phyloP scores from a whole-genome alignment of 2,113 vertebrate species.

The Egretta garzetta region DNA sequence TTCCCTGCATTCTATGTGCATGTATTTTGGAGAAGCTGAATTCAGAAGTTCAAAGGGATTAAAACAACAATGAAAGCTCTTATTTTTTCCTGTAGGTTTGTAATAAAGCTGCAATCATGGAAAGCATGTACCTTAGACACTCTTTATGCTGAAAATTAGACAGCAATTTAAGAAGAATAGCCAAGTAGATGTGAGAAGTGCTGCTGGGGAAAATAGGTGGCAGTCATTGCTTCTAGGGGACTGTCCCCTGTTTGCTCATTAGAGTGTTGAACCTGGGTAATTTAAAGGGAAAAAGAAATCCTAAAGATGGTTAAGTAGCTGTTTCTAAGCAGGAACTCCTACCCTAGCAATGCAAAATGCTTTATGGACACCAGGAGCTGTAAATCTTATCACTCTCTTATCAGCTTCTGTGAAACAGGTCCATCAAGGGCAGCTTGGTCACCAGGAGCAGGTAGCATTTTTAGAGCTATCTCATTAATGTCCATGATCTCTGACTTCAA shows the following conservation, averaged over 20 bases:
- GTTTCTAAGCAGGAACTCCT: background rate
- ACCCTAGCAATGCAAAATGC: background rate
- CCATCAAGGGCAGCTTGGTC: background rate
- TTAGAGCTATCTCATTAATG: background rate
- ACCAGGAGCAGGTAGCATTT: background rate
- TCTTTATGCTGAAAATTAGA: conserved; percentile 1
- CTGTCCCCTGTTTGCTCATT: background rate
- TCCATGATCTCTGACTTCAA: background rate
- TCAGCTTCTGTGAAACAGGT: background rate
- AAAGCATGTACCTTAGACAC: background rate
- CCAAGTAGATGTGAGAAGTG: background rate
- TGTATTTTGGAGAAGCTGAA: background rate
- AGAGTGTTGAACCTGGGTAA: background rate
- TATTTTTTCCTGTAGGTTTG: background rate
- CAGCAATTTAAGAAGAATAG: conserved; percentile 18
- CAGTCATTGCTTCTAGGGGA: background rate
- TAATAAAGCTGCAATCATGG: background rate
- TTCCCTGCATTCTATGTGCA: background rate
- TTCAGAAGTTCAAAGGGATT: background rate
- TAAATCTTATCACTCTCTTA: background rate
- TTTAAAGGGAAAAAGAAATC: background rate
- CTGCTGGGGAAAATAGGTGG: conserved; percentile 14
- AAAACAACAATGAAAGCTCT: background rate
- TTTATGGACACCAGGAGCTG: background rate
- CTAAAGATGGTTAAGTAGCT: background rate